Conservation (phyloP, 30 jellyfish, hydroid and myxozoan genomes). For the Rhopilema esculentum region DNA sequence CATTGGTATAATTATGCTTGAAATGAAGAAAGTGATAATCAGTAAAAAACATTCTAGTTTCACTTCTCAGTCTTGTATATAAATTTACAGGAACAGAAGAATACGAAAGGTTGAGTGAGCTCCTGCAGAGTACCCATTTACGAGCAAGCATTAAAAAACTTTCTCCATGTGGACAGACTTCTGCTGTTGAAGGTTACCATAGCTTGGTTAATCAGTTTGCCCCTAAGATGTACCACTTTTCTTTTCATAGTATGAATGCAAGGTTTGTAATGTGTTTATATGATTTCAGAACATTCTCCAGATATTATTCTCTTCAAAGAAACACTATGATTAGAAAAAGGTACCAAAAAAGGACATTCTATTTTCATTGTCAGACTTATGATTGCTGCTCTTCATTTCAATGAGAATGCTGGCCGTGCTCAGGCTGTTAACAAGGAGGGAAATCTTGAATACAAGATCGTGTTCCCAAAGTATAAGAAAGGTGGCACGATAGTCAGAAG, state of each 20-base stretch:
- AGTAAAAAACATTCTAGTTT: slow-evolving; percentile 42
- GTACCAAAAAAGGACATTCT: background rate
- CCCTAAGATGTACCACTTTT: slow-evolving; percentile 33
- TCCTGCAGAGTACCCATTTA: slow-evolving; percentile 14
- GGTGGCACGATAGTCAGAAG: slow-evolving; percentile 15
- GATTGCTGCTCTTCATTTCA: slow-evolving; percentile 22
- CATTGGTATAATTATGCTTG: background rate
- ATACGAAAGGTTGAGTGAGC: slow-evolving; percentile 11
- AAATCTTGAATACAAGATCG: slow-evolving; percentile 15
- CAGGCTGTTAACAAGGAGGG: slow-evolving; percentile 19
- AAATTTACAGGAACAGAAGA: slow-evolving; percentile 22
- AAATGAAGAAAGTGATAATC: background rate
- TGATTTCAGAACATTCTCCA: background rate
- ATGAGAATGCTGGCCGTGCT: slow-evolving; percentile 8
- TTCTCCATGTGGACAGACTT: slow-evolving; percentile 38
- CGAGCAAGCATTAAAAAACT: background rate
- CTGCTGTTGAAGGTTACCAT: slow-evolving; percentile 33
- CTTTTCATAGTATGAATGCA: slow-evolving; percentile 29
- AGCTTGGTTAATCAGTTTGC: slow-evolving; percentile 33
- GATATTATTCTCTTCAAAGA: slow-evolving; percentile 4
- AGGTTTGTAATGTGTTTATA: background rate
- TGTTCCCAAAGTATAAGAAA: slow-evolving; percentile 23
- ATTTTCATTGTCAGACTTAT: background rate
- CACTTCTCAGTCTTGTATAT: slow-evolving; percentile 44
- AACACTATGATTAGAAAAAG: background rate